A percentile compares a stretch with the other conserved stretches of the same genome.
Evolutionary conservation across 2,113 vertebrate species (phyloP).

Genomic region (Cinclus mexicanus): DNA sequence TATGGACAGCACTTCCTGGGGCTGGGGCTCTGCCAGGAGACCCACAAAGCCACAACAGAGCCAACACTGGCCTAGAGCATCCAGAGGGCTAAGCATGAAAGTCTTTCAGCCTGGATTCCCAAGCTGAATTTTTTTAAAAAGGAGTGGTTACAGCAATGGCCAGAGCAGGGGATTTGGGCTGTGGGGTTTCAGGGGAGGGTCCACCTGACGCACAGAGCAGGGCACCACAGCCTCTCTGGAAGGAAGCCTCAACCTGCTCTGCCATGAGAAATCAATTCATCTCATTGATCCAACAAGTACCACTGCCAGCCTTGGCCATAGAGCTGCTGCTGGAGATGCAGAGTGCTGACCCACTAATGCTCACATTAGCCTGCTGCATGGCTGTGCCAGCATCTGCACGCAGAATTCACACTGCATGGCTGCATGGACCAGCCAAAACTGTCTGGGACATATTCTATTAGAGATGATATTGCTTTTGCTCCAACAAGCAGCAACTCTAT

Average conservation of each 20-base stretch:
- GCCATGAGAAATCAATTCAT: slow-evolving; percentile 68
- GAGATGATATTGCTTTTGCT: slow-evolving; percentile 67
- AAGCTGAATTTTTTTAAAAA: background rate
- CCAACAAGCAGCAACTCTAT: slow-evolving; percentile 70
- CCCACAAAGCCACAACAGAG: background rate
- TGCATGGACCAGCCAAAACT: slow-evolving; percentile 60
- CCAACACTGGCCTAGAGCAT: background rate
- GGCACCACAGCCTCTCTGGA: slow-evolving; percentile 47
- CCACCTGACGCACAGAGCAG: background rate
- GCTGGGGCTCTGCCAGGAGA: background rate
- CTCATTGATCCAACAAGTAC: slow-evolving; percentile 6
- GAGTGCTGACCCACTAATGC: slow-evolving; percentile 58
- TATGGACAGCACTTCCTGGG: background rate
- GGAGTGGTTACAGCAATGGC: background rate
- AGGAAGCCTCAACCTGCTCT: background rate
- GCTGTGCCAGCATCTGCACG: slow-evolving; percentile 57
- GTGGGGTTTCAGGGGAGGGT: background rate
- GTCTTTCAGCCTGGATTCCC: background rate
- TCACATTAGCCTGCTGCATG: slow-evolving; percentile 14
- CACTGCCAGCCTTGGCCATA: slow-evolving; percentile 43
- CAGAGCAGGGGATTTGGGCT: background rate
- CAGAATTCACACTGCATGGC: slow-evolving; percentile 1
- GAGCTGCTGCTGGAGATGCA: background rate
- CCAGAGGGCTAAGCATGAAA: background rate
- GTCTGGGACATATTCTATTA: slow-evolving; percentile 72